phyloP scores from a whole-genome alignment of 2,797 vertebrate genomes.

The Brotula barbata region DNA sequence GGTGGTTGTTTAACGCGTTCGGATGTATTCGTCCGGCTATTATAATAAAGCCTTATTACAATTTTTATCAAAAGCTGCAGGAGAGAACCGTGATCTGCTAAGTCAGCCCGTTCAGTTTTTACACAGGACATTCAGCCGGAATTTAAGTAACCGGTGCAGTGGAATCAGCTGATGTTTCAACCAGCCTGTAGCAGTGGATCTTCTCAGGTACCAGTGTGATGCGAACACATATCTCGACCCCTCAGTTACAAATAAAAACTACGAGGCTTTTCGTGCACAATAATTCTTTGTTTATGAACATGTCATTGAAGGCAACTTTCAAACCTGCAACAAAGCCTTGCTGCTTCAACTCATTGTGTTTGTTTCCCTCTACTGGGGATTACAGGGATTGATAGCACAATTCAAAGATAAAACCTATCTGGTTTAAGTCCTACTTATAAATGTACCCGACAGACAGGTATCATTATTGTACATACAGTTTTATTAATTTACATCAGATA shows the following conservation, averaged over 20 bases:
- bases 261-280: too few species aligned
- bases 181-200: neutral
- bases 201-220: neutral
- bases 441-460: constrained; percentile 11
- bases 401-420: neutral
- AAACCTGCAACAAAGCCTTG: neutral
- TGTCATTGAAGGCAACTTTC: neutral
- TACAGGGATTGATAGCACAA: constrained; percentile 5
- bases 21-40: too few species aligned
- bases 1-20: too few species aligned
- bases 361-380: constrained; percentile 55
- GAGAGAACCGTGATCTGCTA: neutral
- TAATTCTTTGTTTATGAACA: too few species aligned
- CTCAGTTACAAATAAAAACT: too few species aligned
- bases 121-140: neutral
- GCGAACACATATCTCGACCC: neutral
- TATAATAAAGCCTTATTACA: too few species aligned
- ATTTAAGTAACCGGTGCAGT: neutral
- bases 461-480: constrained; percentile 35
- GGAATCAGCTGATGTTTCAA: neutral
- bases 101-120: neutral
- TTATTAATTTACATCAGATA: constrained; percentile 78
- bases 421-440: constrained; percentile 10
- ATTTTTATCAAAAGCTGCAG: neutral
- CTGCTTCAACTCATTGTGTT: constrained; percentile 16